Evolutionary conservation across 2,797 vertebrate species (phyloP).

Genomic region (Dryobates pubescens): DNA sequence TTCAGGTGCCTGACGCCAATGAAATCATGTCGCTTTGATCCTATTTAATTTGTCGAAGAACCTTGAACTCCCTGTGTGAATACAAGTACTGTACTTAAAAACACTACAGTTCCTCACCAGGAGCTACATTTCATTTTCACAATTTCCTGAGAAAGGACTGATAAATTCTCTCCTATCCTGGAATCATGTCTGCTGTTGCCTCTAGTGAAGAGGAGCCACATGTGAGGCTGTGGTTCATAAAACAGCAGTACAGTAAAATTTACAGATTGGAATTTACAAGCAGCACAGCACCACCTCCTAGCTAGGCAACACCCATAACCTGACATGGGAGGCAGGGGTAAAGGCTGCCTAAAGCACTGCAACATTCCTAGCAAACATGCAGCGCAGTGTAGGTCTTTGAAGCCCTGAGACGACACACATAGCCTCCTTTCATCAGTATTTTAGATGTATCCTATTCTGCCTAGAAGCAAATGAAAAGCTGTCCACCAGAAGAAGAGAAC

Average conservation of each 20-base stretch:
- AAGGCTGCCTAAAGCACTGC: not conserved
- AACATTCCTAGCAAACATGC: not conserved
- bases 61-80: not conserved
- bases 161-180: not conserved
- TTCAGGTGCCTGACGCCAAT: not conserved
- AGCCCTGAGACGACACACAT: rapidly evolving
- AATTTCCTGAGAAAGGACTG: not conserved
- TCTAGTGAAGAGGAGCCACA: not conserved
- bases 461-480: not conserved
- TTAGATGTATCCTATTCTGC: not conserved
- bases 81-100: not conserved
- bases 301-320: not conserved
- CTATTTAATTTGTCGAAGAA: not conserved
- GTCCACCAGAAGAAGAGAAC: not conserved
- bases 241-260: not conserved
- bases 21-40: not conserved
- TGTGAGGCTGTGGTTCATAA: not conserved
- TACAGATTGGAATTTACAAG: not conserved
- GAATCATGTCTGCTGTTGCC: not conserved
- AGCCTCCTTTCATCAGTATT: not conserved
- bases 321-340: not conserved
- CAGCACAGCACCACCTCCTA: not conserved
- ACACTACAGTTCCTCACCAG: not conserved
- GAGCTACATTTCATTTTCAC: not conserved
- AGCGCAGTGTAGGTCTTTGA: rapidly evolving